Evolutionary conservation across 2,797 vertebrate species (phyloP), one percentile per base, ranked within the genome.

Genomic region (Esox masquinongy): DNA sequence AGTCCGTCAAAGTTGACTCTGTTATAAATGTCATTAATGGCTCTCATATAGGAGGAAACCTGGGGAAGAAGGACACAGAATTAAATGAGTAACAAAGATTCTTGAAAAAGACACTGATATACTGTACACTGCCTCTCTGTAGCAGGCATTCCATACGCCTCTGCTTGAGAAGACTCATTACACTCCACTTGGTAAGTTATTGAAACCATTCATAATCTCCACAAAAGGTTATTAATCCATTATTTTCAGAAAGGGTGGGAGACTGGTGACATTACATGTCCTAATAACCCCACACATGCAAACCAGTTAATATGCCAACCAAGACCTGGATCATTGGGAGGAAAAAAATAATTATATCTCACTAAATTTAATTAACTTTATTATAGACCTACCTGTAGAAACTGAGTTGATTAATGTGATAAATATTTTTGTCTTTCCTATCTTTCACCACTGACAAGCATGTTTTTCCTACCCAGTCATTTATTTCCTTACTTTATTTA

Each of bases 21-120:
- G 82, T 94, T 86, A 1, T 85, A 96, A 78, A 96, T 90, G 74
- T 94, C 84, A 7, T 96, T 96, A 50, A 95, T 92, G 11, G 91
- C 92, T 79, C 47, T 87, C 17, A 96, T 86, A 76, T 95, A 95
- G 73, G 87, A 91, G 47, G 93, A 80, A 3, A 96, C 88, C 94
- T 95, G 85, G 47, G 39, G 75, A 51, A 77, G 31, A 12, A 61
- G 29, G 29, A 74, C n/a, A 19, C 50, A 61, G 75, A 43, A 22
- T 22, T 31, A 61, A 50, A 51, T 34, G 7, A n/a, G 22, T 11
- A 12, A 47, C 43, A 47, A 14, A 11, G 2, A 5, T 47, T 47
- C 43, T 47, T 14, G 12, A 47, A 47, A 43, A 47, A 2, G 43
- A 47, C 43, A 47, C 43, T 43, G 43, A 43, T 43, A 11, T 43